Conservation (phyloP, 1,140 invertebrate genomes). For the Gerris buenoi region DNA sequence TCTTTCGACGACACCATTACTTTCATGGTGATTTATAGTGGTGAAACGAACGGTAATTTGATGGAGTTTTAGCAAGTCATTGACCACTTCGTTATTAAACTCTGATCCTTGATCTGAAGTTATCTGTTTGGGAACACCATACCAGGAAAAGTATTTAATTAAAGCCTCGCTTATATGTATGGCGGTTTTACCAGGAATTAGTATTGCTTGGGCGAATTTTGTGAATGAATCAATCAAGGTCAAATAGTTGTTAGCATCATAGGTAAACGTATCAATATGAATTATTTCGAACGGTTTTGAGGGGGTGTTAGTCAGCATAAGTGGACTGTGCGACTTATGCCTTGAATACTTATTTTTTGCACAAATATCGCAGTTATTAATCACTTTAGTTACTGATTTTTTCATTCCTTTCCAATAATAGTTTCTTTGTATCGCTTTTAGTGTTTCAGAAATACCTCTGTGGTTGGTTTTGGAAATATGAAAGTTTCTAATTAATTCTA, state of each 20-base stretch:
- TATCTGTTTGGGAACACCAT: too few relatives aligned
- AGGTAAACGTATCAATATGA: background rate
- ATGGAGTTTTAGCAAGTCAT: too few relatives aligned
- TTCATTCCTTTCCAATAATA: too few relatives aligned
- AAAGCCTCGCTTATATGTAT: background rate
- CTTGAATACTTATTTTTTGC: background rate
- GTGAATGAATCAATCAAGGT: background rate
- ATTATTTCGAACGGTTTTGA: background rate
- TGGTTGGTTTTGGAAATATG: background rate
- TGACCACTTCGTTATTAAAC: too few relatives aligned
- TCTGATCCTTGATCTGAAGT: too few relatives aligned
- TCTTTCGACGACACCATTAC: too few relatives aligned
- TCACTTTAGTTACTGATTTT: background rate
- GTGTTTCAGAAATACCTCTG: background rate
- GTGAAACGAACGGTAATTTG: too few relatives aligned
- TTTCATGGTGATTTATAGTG: too few relatives aligned
- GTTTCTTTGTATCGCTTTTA: too few relatives aligned
- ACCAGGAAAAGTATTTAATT: too few relatives aligned
- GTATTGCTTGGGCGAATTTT: background rate
- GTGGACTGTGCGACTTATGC: background rate
- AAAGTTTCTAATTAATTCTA: background rate
- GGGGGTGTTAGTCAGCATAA: background rate
- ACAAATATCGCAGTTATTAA: background rate
- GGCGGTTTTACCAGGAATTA: background rate
- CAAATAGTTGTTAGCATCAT: background rate